These are phyloP conservation scores for Camelus dromedarius DNA, from an alignment of 2,113 vertebrate genomes.

Conservation along the genomic window DNA sequence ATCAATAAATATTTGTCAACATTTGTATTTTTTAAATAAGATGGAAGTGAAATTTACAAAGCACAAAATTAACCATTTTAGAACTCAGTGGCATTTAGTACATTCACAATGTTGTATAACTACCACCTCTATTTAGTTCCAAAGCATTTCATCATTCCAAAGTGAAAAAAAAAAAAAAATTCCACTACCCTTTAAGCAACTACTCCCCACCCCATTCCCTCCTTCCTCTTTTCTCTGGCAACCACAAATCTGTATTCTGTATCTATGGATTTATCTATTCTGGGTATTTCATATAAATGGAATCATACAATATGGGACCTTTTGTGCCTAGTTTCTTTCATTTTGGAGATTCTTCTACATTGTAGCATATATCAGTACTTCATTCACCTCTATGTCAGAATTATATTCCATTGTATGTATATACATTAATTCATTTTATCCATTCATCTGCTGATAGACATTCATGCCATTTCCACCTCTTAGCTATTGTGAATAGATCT, in stretches of 20 bases:
- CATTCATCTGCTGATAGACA: neutral
- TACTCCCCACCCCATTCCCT: neutral
- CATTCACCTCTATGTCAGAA: neutral
- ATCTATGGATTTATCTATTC: neutral
- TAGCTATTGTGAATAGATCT: neutral
- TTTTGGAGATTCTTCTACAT: neutral
- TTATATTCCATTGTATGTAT: neutral
- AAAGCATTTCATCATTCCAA: neutral
- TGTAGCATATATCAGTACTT: neutral
- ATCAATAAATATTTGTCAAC: neutral
- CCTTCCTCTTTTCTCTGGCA: neutral
- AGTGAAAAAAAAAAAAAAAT: neutral
- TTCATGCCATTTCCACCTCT: neutral
- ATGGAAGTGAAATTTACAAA: neutral
- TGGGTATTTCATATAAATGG: neutral
- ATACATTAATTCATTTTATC: neutral
- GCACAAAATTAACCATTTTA: neutral
- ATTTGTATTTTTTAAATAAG: slow-evolving; percentile 8
- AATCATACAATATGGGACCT: neutral
- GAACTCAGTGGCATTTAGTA: neutral
- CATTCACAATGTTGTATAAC: neutral
- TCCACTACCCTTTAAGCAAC: neutral
- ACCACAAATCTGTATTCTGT: neutral
- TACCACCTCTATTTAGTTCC: neutral
- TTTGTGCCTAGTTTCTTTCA: neutral